phyloP scores from a whole-genome alignment of 2,888 invertebrate species.

The Drosophila flavopinicola region DNA sequence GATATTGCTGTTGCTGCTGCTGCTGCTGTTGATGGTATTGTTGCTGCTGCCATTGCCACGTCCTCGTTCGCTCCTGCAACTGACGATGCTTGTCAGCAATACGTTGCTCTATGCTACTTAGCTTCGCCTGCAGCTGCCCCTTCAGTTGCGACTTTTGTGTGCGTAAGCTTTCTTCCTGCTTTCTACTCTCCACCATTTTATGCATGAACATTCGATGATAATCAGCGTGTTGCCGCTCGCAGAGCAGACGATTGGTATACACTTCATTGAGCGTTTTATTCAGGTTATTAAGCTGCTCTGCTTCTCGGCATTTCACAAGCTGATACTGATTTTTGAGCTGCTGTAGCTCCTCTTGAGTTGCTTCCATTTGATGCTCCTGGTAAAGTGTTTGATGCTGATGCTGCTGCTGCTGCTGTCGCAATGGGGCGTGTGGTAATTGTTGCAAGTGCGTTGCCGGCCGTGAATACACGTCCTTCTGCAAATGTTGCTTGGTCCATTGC shows the following conservation, averaged over 20 bases:
- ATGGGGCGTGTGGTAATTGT: not conserved
- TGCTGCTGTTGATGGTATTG: slow-evolving; percentile 10
- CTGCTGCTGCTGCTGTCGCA: slow-evolving; percentile 9
- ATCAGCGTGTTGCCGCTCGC: slow-evolving; percentile 59
- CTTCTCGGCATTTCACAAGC: slow-evolving; percentile 39
- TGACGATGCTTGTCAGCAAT: slow-evolving; percentile 38
- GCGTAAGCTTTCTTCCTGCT: slow-evolving; percentile 43
- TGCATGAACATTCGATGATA: slow-evolving; percentile 52
- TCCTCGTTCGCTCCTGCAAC: slow-evolving; percentile 10
- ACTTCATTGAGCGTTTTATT: slow-evolving; percentile 35
- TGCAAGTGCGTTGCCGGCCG: slow-evolving; percentile 14
- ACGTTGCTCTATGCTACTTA: slow-evolving; percentile 27
- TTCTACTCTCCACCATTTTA: slow-evolving; percentile 61
- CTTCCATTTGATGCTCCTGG: slow-evolving; percentile 27
- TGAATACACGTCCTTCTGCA: not conserved
- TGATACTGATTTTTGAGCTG: slow-evolving; percentile 47
- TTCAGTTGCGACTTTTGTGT: slow-evolving; percentile 24
- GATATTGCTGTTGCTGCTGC: slow-evolving; percentile 2
- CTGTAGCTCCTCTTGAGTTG: slow-evolving; percentile 37
- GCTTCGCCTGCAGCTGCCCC: slow-evolving; percentile 13
- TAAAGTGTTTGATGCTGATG: slow-evolving; percentile 31
- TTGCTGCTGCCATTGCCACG: slow-evolving; percentile 29
- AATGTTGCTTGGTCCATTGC: slow-evolving; percentile 23
- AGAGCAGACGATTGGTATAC: slow-evolving; percentile 24
- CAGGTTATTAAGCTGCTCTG: slow-evolving; percentile 39